Evolutionary conservation across 2,888 invertebrate species (phyloP), one percentile per base, ranked within the genome.

Genomic region (Helicoverpa assulta): DNA sequence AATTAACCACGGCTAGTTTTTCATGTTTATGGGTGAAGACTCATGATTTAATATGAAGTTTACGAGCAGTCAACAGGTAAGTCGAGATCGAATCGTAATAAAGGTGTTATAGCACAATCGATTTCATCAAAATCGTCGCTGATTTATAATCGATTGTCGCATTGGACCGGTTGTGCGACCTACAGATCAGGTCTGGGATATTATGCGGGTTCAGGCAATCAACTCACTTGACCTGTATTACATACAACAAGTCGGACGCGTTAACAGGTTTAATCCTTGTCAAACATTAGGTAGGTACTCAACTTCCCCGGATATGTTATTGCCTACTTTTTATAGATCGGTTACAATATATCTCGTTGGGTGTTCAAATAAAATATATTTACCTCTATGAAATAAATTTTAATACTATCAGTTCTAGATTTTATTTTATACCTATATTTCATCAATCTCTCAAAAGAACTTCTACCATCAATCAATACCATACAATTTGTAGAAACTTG

Each of bases 71-170:
- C 53, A 65, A 57, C 67, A 73, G 67, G 68, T 61, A 29, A 26
- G 18, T n/a, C 29, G 40, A 58, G 53, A 69, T 70, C 76, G 65
- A 70, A 72, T 74, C 71, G 78, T 78, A 80, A 83, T 84, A 76
- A 74, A 78, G 70, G 67, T 71, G 75, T 79, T 81, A 73, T 72
- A 80, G 78, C 77, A 87, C 85, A 85, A 86, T 85, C 68, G 67
- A 63, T 72, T 63, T 58, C 61, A 83, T 88, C 85, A 79, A 84
- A 85, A 72, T 77, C 80, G 73, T 80, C 69, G 82, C 62, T 90
- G 93, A 94, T 94, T 93, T 94, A 94, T 89, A 89, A 86, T 87
- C 91, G 90, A 94, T 93, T 95, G 94, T 94, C 81, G 77, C 70
- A 84, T 82, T 69, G 67, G 87, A 91, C 91, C 88, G 89, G 92